Conservation (phyloP, 2,888 invertebrate genomes). For the Odontocolon sp. region DNA sequence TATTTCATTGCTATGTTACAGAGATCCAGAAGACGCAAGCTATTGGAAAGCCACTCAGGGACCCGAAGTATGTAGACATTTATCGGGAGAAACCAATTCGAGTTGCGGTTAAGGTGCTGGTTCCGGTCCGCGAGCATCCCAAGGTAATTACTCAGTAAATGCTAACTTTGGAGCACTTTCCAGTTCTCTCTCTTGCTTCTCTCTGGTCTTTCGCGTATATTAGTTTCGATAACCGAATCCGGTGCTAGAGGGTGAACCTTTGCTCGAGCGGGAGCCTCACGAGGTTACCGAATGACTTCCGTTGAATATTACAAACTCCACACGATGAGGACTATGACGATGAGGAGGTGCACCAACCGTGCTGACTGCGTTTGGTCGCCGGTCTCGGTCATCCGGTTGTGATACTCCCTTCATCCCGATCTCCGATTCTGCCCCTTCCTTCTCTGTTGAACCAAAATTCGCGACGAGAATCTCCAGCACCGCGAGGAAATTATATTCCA, state of each 20-base stretch:
- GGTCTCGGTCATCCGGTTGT: conserved; percentile 19
- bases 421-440: background rate
- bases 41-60: conserved; percentile 86
- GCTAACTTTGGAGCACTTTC: conserved; percentile 41
- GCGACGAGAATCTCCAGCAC: background rate
- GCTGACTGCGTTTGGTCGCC: conserved; percentile 10
- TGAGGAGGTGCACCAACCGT: background rate
- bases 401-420: conserved; percentile 3
- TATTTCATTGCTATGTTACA: conserved; percentile 79
- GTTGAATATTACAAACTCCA: conserved; percentile 48
- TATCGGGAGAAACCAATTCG: conserved; percentile 89
- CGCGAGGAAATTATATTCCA: conserved; percentile 53
- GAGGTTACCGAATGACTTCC: conserved; percentile 53
- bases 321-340: background rate
- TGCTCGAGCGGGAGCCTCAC: background rate
- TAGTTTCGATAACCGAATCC: conserved; percentile 57
- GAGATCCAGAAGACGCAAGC: conserved; percentile 89
- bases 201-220: conserved; percentile 48
- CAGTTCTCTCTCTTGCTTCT: background rate
- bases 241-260: conserved; percentile 10
- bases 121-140: conserved; percentile 88
- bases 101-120: conserved; percentile 87
- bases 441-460: conserved; percentile 33
- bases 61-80: conserved; percentile 88
- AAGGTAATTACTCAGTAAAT: conserved; percentile 82